Percentiles rank a stretch among this genome's conserved stretches.
Conservation (phyloP, 2,888 invertebrate genomes). For the Caenorhabditis becei region DNA sequence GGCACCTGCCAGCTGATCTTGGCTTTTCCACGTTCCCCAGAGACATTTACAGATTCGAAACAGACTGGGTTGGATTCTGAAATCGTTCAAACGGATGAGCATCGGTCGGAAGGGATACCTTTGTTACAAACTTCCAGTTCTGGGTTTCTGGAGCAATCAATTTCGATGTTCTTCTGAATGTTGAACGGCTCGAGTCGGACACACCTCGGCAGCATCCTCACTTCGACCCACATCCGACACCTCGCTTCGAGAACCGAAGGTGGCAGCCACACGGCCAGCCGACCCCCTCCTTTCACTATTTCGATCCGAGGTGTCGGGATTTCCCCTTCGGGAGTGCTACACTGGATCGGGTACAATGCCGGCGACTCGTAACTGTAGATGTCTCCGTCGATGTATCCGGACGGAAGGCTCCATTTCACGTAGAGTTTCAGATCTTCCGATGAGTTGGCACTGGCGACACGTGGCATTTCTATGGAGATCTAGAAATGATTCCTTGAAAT, state of each 20-base stretch:
- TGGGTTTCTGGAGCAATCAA: slow-evolving; percentile 77
- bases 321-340: slow-evolving; percentile 75
- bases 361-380: slow-evolving; percentile 78
- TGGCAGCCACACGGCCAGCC: slow-evolving; percentile 73
- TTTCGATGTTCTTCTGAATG: slow-evolving; percentile 77
- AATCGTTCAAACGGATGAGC: background rate
- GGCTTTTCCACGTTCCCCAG: slow-evolving; percentile 71
- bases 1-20: slow-evolving; percentile 72
- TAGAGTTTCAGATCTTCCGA: slow-evolving; percentile 53
- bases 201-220: slow-evolving; percentile 75
- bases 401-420: slow-evolving; percentile 64
- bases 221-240: slow-evolving; percentile 77
- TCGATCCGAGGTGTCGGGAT: slow-evolving; percentile 64
- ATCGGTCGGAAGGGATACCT: slow-evolving; percentile 46
- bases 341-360: slow-evolving; percentile 77
- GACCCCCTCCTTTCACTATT: slow-evolving; percentile 75
- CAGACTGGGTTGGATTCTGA: slow-evolving; percentile 70
- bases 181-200: slow-evolving; percentile 75
- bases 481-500: slow-evolving; percentile 7
- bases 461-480: slow-evolving; percentile 56
- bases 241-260: slow-evolving; percentile 74
- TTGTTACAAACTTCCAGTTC: slow-evolving; percentile 71
- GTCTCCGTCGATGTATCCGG: slow-evolving; percentile 76
- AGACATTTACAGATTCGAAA: slow-evolving; percentile 69
- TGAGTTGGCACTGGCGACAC: slow-evolving; percentile 15